These are phyloP conservation scores for Percopsis transmontana DNA, from an alignment of 2,113 vertebrate genomes.

Conservation along the genomic window DNA sequence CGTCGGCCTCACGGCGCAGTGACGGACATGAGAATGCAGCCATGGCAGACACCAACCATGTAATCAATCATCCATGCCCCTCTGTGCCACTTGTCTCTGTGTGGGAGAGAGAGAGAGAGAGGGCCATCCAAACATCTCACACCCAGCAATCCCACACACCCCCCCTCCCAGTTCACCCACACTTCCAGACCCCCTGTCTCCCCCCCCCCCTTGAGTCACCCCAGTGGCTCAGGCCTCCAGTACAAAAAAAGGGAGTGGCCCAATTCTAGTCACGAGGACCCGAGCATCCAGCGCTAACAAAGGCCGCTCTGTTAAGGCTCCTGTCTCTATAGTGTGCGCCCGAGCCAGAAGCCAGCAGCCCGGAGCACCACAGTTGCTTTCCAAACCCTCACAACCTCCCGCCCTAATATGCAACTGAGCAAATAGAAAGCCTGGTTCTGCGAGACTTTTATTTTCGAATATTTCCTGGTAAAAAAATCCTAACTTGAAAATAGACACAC, in stretches of 20 bases:
- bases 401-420: too few relatives aligned
- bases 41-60: too few relatives aligned
- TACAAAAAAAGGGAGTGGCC: slow-evolving; percentile 63
- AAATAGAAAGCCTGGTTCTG: neutral
- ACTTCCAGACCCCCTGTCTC: neutral
- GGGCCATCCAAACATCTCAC: neutral
- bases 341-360: slow-evolving; percentile 32
- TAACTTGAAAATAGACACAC: neutral
- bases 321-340: slow-evolving; percentile 29
- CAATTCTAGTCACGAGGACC: slow-evolving; percentile 71
- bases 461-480: neutral
- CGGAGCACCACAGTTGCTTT: slow-evolving; percentile 39
- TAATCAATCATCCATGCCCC: too few relatives aligned
- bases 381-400: neutral
- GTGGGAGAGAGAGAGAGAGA: neutral
- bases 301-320: slow-evolving; percentile 69
- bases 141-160: neutral
- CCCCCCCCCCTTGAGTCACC: slow-evolving; percentile 10
- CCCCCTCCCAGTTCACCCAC: neutral
- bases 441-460: neutral
- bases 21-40: too few relatives aligned
- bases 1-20: too few relatives aligned
- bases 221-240: slow-evolving; percentile 18
- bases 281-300: slow-evolving; percentile 71
- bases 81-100: neutral